Base-by-base conservation (phyloP, 2,888 invertebrate species). In the Graphium colonna region DNA sequence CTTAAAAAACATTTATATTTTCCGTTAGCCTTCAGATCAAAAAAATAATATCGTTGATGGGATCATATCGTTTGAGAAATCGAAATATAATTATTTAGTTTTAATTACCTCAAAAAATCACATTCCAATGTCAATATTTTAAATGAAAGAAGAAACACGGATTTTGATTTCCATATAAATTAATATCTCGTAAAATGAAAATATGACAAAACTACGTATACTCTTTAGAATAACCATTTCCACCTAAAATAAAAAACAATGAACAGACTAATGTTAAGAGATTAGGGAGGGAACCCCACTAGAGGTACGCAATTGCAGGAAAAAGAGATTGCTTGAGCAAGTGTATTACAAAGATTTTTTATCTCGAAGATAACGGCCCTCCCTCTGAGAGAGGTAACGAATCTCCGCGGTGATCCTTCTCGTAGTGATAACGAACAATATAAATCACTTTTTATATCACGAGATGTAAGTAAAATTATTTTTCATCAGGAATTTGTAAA, bases 331-430 rank as follows among this genome's bases (percentile, higher is more conserved):
- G 12, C 49, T 49, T 28, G 16, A 1, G 43, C 15, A 18, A 33
- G 44, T 49, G 44, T 54, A 83, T 84, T 82, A 83, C 71, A 73
- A 68, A 70, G 71, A 80, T 83, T 81, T 79, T 76, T 79, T 79
- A 76, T 74, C 78, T 75, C 70, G 71, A 75, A 77, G 78, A 81
- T 82, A 84, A 82, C 79, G 67, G 75, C 61, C 69, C 65, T 72
- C 80, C 80, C 81, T 65, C 62, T 68, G 77, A 61, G 77, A 65
- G 58, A 63, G 75, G 76, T 83, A 83, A 84, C 77, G 81, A 82
- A 78, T 64, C 77, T 66, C 80, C 68, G 55, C 73, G 67, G 75
- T 77, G 55, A 55, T 26, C 47, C 47, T 15, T 38, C 3, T 9
- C 1, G 31, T 54, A 54, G 53, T 48, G 53, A 16, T 43, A 48